phyloP scores from a whole-genome alignment of 1,140 invertebrate genomes.

The Pygmarrhopalites habei region DNA sequence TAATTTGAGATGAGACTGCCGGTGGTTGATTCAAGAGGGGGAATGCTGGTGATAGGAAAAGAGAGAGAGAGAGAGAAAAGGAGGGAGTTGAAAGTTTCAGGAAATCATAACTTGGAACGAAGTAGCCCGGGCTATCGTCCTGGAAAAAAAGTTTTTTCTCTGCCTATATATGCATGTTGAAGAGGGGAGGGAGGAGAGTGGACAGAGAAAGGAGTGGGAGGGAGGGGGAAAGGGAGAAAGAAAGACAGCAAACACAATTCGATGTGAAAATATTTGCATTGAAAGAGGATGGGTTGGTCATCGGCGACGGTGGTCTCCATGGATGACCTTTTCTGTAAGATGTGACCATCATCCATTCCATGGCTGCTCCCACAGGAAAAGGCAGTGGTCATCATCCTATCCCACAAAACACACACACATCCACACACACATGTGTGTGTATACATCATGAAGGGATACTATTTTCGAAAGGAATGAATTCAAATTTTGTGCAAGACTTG shows the following conservation, averaged over 20 bases:
- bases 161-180: too few relatives aligned
- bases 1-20: too few relatives aligned
- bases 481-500: conserved; percentile 34
- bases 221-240: neutral
- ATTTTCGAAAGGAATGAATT: conserved; percentile 33
- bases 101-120: conserved; percentile 31
- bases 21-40: too few relatives aligned
- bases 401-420: too few relatives aligned
- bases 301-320: conserved; percentile 8
- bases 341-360: conserved; percentile 6
- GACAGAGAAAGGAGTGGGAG: too few relatives aligned
- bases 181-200: too few relatives aligned
- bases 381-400: too few relatives aligned
- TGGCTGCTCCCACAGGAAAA: conserved; percentile 26
- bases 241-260: conserved; percentile 31
- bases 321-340: conserved; percentile 29
- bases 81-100: conserved; percentile 23
- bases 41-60: neutral
- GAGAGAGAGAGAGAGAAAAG: neutral
- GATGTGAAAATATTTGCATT: conserved; percentile 37
- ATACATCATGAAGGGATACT: conserved; percentile 1
- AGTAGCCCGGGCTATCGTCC: neutral
- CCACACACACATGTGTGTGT: too few relatives aligned
- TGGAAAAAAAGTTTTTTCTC: conserved; percentile 2
- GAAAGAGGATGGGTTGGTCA: conserved; percentile 23